phyloP scores from a whole-genome alignment of 2,113 vertebrate genomes.

The Sciurus niger region DNA sequence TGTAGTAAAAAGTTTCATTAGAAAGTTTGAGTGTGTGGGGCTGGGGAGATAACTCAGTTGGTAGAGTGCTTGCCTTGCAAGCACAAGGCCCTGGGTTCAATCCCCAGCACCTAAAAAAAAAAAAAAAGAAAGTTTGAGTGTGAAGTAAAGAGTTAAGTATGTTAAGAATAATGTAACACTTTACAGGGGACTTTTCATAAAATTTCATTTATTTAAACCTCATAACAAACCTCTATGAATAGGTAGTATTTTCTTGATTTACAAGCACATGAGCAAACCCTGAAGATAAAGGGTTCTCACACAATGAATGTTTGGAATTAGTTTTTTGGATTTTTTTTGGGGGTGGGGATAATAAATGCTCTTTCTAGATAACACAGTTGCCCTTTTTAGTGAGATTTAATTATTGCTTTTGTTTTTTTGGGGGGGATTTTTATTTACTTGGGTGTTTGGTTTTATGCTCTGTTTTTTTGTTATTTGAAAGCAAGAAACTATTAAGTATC shows the following conservation, averaged over 20 bases:
- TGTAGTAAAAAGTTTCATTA: constrained; percentile 44
- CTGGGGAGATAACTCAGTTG: too few relatives aligned
- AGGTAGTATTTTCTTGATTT: constrained; percentile 49
- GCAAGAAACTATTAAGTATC: constrained; percentile 11
- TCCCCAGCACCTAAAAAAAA: too few relatives aligned
- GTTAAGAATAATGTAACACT: constrained; percentile 19
- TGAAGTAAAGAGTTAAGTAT: constrained; percentile 49
- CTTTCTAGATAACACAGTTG: neutral
- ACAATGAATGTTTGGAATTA: neutral
- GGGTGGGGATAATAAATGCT: neutral
- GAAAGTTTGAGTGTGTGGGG: neutral
- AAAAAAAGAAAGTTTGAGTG: neutral
- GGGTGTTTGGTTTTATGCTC: neutral
- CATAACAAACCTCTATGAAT: neutral
- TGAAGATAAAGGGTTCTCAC: neutral
- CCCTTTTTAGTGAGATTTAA: constrained; percentile 41
- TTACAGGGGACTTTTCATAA: constrained; percentile 54
- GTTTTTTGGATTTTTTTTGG: neutral
- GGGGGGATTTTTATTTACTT: neutral
- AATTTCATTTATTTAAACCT: constrained; percentile 40
- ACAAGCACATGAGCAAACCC: neutral
- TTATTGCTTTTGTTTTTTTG: constrained; percentile 58
- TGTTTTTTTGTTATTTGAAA: constrained; percentile 55
- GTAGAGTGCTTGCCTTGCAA: too few relatives aligned
- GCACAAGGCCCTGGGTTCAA: too few relatives aligned